These are phyloP conservation scores for Furcifer pardalis DNA, from an alignment of 2,797 vertebrate species.

Conservation along the genomic window DNA sequence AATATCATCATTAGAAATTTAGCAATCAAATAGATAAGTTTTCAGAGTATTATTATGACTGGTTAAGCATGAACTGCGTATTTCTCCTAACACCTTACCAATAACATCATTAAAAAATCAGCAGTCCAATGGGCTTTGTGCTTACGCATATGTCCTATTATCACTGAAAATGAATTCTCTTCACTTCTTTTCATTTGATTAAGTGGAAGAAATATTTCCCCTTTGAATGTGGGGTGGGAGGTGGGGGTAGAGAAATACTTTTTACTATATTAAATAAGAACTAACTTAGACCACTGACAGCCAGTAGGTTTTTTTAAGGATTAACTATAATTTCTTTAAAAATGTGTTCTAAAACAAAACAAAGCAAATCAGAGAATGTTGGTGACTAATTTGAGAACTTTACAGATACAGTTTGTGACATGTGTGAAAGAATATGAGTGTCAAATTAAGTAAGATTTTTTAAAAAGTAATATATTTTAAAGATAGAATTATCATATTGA, in stretches of 20 bases:
- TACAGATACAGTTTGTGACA: neutral
- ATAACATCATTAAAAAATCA: slow-evolving; percentile 55
- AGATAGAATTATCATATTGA: neutral
- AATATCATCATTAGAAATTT: slow-evolving; percentile 59
- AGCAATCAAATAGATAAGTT: slow-evolving; percentile 49
- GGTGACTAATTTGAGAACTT: neutral
- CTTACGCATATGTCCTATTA: slow-evolving; percentile 50
- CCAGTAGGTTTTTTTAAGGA: slow-evolving; percentile 30
- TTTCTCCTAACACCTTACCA: slow-evolving; percentile 52
- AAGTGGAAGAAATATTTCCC: slow-evolving; percentile 21
- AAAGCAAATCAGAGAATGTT: slow-evolving; percentile 37
- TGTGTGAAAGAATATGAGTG: slow-evolving; percentile 19
- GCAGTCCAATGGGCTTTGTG: slow-evolving; percentile 32
- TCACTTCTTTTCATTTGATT: slow-evolving; percentile 38
- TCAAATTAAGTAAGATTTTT: neutral
- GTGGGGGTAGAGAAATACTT: neutral
- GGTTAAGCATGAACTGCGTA: slow-evolving; percentile 52
- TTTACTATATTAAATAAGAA: slow-evolving; percentile 33
- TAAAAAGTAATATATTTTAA: neutral
- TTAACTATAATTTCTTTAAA: neutral
- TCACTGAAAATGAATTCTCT: slow-evolving; percentile 38
- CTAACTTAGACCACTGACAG: slow-evolving; percentile 19
- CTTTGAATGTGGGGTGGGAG: neutral
- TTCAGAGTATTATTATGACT: slow-evolving; percentile 34
- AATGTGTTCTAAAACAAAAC: slow-evolving; percentile 27